Base-by-base conservation (phyloP, 1,140 invertebrate species). In the Lepidurus couesii region DNA sequence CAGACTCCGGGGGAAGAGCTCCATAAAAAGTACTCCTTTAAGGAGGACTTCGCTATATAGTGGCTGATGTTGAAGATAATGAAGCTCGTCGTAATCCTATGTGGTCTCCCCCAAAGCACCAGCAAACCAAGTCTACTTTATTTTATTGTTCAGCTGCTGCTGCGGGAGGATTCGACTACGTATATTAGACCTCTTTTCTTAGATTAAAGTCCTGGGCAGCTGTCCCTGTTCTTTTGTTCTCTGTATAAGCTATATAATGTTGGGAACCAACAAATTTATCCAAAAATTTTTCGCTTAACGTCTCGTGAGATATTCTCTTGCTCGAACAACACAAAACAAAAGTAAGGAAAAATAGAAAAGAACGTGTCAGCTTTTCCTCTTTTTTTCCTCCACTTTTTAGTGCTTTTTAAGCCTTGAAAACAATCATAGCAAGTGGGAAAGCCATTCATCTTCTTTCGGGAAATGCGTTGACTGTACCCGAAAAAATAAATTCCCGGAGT, bases 61-160 rank as follows among this genome's bases (percentile, higher is more conserved):
- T 16, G 53, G 53, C 13, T 65, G 53, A 65, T 65, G 53, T n/a
- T 13, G 53, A 65, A 13, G 53, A 65, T 65, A 65, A 65, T 65
- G 53, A 16, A 65, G 8, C 16, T 65, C 53, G 53, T 65, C 21
- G 8, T 65, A 16, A 65, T 65, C 53, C 53, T 65, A 65, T 21
- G 53, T 65, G 53, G 21, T 65, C 53, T 65, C 53, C 53, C 16
- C 21, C 16, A 7, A 7, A 16, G 53, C 10, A 21, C 53, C 53
- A 65, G 21, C 16, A 65, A 10, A 65, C 21, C 13, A n/a, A 13
- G 13, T 13, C 53, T 65, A 34, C 34, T 65, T 65, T 65, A 65
- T 7, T 65, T 65, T 11, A 65, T 65, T 65, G 6, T 21, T 65
- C 53, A 65, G 53, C 53, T 65, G 53, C 8, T 65, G 53, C 53